These are phyloP conservation scores for Hormaphis cornu DNA, from an alignment of 1,140 invertebrate genomes.

Conservation along the genomic window DNA sequence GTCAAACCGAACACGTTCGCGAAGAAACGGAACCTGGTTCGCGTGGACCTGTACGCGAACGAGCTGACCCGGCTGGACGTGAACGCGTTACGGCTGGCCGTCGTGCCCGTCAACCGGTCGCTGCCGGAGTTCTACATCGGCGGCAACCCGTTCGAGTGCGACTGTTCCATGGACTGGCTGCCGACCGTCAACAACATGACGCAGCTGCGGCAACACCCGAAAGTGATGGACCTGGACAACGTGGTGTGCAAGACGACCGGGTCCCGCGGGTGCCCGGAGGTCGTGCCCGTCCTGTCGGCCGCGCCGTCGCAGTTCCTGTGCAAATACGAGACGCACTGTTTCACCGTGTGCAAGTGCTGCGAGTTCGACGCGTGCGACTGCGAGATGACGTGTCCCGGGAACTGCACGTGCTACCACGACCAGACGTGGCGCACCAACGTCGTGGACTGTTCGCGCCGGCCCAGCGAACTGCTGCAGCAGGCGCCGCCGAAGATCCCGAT, in stretches of 20 bases:
- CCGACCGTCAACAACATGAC: slow-evolving; percentile 77
- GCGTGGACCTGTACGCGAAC: slow-evolving; percentile 83
- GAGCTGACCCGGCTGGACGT: slow-evolving; percentile 70
- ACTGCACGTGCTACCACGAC: slow-evolving; percentile 86
- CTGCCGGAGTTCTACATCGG: slow-evolving; percentile 79
- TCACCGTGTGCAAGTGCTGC: slow-evolving; percentile 85
- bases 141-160: slow-evolving; percentile 81
- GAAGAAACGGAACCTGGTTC: slow-evolving; percentile 69
- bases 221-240: slow-evolving; percentile 76
- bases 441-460: slow-evolving; percentile 75
- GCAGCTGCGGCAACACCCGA: slow-evolving; percentile 65
- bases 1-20: slow-evolving; percentile 76
- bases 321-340: slow-evolving; percentile 83
- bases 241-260: slow-evolving; percentile 75
- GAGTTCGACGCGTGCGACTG: slow-evolving; percentile 92
- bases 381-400: slow-evolving; percentile 85
- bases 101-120: slow-evolving; percentile 55
- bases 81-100: slow-evolving; percentile 64
- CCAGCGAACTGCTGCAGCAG: slow-evolving; percentile 56
- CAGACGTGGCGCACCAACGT: slow-evolving; percentile 87
- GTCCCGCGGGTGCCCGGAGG: slow-evolving; percentile 54
- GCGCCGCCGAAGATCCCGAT: slow-evolving; percentile 80
- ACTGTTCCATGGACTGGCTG: slow-evolving; percentile 87
- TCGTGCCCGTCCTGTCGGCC: slow-evolving; percentile 53
- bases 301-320: slow-evolving; percentile 77